Evolutionary conservation across 2,888 invertebrate species (phyloP).

Genomic region (Eupithecia centaureata): DNA sequence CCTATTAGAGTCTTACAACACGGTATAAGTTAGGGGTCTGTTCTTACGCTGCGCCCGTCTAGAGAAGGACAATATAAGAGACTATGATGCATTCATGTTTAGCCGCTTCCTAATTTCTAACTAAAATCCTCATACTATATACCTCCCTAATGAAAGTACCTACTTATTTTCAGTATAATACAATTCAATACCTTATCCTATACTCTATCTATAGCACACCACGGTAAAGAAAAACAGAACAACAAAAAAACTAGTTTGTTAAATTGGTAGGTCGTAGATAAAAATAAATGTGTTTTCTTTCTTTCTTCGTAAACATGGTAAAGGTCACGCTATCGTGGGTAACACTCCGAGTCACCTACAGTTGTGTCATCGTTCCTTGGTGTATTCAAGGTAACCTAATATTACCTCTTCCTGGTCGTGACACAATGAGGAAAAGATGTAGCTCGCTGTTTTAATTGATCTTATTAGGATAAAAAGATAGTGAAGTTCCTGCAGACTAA

Average conservation of each 20-base stretch:
- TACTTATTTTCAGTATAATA: too few relatives aligned
- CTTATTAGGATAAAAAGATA: conserved; percentile 8
- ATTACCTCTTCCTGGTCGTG: conserved; percentile 6
- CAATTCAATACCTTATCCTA: too few relatives aligned
- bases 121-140: too few relatives aligned
- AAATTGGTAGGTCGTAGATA: too few relatives aligned
- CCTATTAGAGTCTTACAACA: not conserved
- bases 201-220: too few relatives aligned
- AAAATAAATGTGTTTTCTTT: too few relatives aligned
- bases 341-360: not conserved
- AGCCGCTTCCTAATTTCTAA: too few relatives aligned
- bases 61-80: not conserved
- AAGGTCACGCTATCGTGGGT: not conserved
- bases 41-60: not conserved
- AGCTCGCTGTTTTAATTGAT: conserved; percentile 7
- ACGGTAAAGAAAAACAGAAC: too few relatives aligned
- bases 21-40: not conserved
- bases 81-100: too few relatives aligned
- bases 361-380: conserved; percentile 5
- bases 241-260: too few relatives aligned
- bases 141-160: too few relatives aligned
- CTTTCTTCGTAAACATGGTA: too few relatives aligned
- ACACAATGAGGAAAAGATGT: conserved; percentile 5
- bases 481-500: conserved; percentile 2
- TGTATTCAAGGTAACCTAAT: conserved; percentile 3